A percentile compares a stretch with the other conserved stretches of the same genome.
phyloP scores from a whole-genome alignment of 2,888 invertebrate species.

The Melanchra persicariae region DNA sequence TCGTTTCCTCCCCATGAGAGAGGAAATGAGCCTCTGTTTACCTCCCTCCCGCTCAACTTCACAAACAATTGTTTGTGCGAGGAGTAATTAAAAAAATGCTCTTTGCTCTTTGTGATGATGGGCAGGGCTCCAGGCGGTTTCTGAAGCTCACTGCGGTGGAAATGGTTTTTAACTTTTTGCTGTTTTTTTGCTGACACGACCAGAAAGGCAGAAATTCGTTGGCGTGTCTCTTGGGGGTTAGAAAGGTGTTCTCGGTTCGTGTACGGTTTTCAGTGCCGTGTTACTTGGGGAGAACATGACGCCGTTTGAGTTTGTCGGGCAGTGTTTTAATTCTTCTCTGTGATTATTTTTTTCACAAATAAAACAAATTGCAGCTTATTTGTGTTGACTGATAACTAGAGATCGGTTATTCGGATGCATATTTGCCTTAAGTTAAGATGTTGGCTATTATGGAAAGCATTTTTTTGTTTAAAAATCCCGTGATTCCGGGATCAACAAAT shows the following conservation, averaged over 20 bases:
- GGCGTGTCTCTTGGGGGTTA: slow-evolving; percentile 23
- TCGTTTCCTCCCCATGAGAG: slow-evolving; percentile 55
- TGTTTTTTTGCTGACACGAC: slow-evolving; percentile 29
- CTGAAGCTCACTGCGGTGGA: slow-evolving; percentile 9
- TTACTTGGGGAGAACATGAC: slow-evolving; percentile 3
- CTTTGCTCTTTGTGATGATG: slow-evolving; percentile 43
- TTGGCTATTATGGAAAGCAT: no score
- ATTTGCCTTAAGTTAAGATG: no score
- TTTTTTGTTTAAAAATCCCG: no score
- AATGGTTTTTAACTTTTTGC: slow-evolving; percentile 25
- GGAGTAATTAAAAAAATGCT: slow-evolving; percentile 61
- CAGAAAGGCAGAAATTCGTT: slow-evolving; percentile 12
- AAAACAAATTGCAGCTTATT: not conserved
- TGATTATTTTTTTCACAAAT: not conserved
- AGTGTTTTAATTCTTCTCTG: not conserved
- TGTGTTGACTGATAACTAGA: no score
- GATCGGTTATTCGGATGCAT: no score
- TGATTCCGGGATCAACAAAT: no score
- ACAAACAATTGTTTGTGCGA: slow-evolving; percentile 63
- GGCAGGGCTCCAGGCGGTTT: slow-evolving; percentile 35
- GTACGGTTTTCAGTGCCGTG: slow-evolving; percentile 18
- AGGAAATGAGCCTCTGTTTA: slow-evolving; percentile 65
- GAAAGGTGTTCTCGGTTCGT: slow-evolving; percentile 18
- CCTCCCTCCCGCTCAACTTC: slow-evolving; percentile 52
- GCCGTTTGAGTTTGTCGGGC: not conserved